These are phyloP conservation scores for Syngnathoides biaculeatus DNA, from an alignment of 2,113 vertebrate species.

Conservation along the genomic window DNA sequence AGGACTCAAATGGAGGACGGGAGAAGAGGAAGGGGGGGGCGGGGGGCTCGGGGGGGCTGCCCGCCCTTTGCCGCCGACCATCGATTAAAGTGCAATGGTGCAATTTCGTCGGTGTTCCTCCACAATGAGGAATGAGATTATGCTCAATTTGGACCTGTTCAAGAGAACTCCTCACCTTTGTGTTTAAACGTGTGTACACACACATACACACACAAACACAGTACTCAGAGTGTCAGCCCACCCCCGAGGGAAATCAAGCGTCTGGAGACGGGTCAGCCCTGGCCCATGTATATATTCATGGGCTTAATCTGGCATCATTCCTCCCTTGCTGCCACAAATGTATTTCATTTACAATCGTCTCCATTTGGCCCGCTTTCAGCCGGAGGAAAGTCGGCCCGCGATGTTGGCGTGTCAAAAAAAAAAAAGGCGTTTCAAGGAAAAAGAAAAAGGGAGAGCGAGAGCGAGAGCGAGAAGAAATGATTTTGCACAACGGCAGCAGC, in stretches of 20 bases:
- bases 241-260: conserved; percentile 80
- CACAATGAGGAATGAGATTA: conserved; percentile 81
- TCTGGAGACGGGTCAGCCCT: conserved; percentile 79
- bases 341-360: conserved; percentile 80
- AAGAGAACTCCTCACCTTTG: conserved; percentile 77
- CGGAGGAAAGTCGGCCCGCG: conserved; percentile 45
- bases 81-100: conserved; percentile 79
- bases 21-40: conserved; percentile 14
- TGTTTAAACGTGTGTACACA: conserved; percentile 51
- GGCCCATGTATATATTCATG: conserved; percentile 84
- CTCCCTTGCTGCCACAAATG: conserved; percentile 70
- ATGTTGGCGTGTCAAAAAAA: neutral
- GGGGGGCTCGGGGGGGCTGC: too few relatives aligned
- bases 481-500: conserved; percentile 70
- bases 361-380: conserved; percentile 65
- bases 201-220: conserved; percentile 19
- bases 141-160: conserved; percentile 79
- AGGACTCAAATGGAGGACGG: conserved; percentile 31
- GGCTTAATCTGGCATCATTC: conserved; percentile 80
- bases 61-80: conserved; percentile 39
- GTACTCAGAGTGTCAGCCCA: conserved; percentile 55
- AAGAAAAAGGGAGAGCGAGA: too few relatives aligned
- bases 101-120: conserved; percentile 76
- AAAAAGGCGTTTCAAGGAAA: neutral
- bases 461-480: conserved; percentile 52